phyloP scores from a whole-genome alignment of 2,888 invertebrate species.

The Dynastes tityus region DNA sequence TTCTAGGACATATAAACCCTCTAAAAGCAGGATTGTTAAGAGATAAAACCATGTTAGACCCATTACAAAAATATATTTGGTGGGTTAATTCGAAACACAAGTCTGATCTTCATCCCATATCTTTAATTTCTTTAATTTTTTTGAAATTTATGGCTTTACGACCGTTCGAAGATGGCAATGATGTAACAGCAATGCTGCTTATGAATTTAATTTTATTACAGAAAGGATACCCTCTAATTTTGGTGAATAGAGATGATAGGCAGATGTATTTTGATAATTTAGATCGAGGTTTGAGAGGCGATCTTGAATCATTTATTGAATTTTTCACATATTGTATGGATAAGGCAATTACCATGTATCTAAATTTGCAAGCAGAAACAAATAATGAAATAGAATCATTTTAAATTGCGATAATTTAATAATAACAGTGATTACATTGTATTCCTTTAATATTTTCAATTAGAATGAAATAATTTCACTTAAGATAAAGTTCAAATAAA shows the following conservation, averaged over 20 bases:
- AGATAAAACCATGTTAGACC: not conserved
- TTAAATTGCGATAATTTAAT: not conserved
- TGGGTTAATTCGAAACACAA: slow-evolving; percentile 21
- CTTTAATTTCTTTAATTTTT: not conserved
- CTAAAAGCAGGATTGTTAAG: slow-evolving; percentile 17
- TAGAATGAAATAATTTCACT: too few species aligned
- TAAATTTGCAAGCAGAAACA: not conserved
- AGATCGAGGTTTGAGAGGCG: not conserved
- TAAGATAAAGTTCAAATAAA: too few species aligned
- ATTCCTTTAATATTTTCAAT: too few species aligned
- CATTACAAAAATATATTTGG: not conserved
- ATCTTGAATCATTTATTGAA: not conserved
- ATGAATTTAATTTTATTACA: slow-evolving; percentile 19
- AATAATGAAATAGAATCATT: slow-evolving; percentile 30
- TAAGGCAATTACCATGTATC: slow-evolving; percentile 13
- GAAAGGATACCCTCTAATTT: slow-evolving; percentile 19
- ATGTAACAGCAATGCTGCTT: not conserved
- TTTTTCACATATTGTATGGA: slow-evolving; percentile 8
- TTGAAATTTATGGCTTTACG: not conserved
- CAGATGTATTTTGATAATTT: slow-evolving; percentile 27
- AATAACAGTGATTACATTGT: too few species aligned
- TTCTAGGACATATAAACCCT: slow-evolving; percentile 12
- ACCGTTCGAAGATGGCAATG: slow-evolving; percentile 26
- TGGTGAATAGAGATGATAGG: slow-evolving; percentile 22
- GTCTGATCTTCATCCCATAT: not conserved